Conservation (phyloP, 2,113 vertebrate species). For the Mus pahari region DNA sequence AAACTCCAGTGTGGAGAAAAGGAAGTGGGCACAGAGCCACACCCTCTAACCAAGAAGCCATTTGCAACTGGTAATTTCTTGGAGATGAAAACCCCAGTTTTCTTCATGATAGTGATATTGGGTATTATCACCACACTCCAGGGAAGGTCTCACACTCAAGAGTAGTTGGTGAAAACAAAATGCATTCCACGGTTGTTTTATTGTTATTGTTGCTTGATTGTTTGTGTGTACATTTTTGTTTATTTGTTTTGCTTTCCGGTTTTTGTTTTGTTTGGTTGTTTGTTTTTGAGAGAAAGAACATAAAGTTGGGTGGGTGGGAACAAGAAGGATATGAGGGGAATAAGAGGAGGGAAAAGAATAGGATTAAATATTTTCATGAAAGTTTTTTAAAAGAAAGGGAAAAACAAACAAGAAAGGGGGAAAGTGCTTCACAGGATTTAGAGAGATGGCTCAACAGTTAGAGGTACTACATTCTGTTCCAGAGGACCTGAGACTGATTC, state of each 20-base stretch:
- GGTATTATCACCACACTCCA: background rate
- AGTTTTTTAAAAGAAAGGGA: background rate
- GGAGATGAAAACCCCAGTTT: background rate
- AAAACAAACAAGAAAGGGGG: background rate
- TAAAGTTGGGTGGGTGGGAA: background rate
- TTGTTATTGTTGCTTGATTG: background rate
- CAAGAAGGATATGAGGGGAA: background rate
- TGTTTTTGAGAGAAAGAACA: background rate
- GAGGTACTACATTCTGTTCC: background rate
- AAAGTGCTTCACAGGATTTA: background rate
- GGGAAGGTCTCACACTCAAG: background rate
- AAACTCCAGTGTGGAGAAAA: background rate
- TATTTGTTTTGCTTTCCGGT: background rate
- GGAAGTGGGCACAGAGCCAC: background rate
- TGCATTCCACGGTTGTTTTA: background rate
- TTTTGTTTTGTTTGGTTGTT: too few relatives aligned
- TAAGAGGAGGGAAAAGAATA: background rate
- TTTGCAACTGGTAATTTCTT: background rate
- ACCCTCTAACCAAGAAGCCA: background rate
- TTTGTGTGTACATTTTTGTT: background rate
- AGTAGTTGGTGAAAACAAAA: background rate
- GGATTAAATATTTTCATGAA: background rate
- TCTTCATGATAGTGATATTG: background rate
- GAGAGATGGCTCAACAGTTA: background rate
- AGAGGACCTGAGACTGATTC: background rate